phyloP scores from a whole-genome alignment of 2,797 vertebrate genomes.

The Bovichtus variegatus region DNA sequence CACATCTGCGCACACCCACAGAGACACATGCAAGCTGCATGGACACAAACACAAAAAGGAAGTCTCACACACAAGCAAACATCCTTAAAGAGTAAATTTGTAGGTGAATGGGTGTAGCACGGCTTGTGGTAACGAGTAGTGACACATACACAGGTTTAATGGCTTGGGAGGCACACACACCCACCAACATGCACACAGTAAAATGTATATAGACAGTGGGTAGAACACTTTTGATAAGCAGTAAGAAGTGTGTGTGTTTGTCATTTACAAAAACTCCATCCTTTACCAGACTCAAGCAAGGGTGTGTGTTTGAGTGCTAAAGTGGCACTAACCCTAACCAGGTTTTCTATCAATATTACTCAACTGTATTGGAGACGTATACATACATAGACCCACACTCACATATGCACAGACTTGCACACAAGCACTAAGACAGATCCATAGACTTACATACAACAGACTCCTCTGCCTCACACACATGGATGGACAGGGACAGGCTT shows the following conservation, averaged over 20 bases:
- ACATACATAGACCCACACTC: background rate
- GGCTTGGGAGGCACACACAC: conserved; percentile 18
- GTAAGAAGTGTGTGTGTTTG: too few relatives aligned
- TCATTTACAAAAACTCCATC: too few relatives aligned
- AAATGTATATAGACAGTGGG: background rate
- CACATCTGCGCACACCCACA: conserved; percentile 47
- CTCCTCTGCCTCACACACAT: background rate
- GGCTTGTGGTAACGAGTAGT: conserved; percentile 35
- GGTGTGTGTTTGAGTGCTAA: background rate
- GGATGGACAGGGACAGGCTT: conserved; percentile 17
- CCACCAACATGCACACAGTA: background rate
- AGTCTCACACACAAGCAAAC: conserved; percentile 15
- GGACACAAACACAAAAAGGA: conserved; percentile 39
- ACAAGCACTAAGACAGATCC: background rate
- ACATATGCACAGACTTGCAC: background rate
- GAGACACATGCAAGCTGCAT: conserved; percentile 17
- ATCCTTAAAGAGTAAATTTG: background rate
- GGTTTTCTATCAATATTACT: background rate
- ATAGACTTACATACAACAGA: background rate
- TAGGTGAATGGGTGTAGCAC: conserved; percentile 29
- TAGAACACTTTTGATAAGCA: conserved; percentile 6
- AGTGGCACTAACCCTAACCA: background rate
- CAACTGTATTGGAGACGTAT: background rate
- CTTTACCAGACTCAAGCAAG: background rate
- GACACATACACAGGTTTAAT: conserved; percentile 37